These are phyloP conservation scores for Spodoptera frugiperda DNA, from an alignment of 1,140 invertebrate species.

Conservation along the genomic window DNA sequence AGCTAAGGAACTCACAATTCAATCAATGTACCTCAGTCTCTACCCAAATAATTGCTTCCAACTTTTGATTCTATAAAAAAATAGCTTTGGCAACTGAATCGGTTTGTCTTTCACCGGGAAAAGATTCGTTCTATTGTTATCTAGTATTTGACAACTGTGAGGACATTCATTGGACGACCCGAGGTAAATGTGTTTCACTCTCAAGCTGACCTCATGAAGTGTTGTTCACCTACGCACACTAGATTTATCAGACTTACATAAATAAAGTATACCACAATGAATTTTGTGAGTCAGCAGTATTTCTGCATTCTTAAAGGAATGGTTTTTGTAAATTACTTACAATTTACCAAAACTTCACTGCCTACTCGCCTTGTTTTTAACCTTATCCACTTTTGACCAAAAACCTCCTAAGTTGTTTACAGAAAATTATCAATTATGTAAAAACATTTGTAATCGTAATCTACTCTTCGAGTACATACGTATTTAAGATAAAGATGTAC, in stretches of 20 bases:
- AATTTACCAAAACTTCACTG: too few species aligned
- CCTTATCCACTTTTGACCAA: too few species aligned
- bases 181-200: constrained; percentile 25
- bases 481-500: too few species aligned
- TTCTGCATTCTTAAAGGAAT: too few species aligned
- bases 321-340: too few species aligned
- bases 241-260: background rate
- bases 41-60: constrained; percentile 29
- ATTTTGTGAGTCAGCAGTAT: too few species aligned
- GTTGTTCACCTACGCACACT: background rate
- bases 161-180: constrained; percentile 22
- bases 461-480: too few species aligned
- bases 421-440: too few species aligned
- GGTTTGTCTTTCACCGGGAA: constrained; percentile 46
- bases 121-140: constrained; percentile 43
- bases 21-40: constrained; percentile 16
- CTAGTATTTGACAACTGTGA: constrained; percentile 40
- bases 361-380: too few species aligned
- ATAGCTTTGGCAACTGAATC: constrained; percentile 40
- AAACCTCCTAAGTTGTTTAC: too few species aligned
- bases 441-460: too few species aligned
- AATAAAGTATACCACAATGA: background rate
- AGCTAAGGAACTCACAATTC: constrained; percentile 3
- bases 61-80: constrained; percentile 47
- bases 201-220: constrained; percentile 9